Evolutionary conservation across 2,888 invertebrate species (phyloP).

Genomic region (Mythimna ferrago): DNA sequence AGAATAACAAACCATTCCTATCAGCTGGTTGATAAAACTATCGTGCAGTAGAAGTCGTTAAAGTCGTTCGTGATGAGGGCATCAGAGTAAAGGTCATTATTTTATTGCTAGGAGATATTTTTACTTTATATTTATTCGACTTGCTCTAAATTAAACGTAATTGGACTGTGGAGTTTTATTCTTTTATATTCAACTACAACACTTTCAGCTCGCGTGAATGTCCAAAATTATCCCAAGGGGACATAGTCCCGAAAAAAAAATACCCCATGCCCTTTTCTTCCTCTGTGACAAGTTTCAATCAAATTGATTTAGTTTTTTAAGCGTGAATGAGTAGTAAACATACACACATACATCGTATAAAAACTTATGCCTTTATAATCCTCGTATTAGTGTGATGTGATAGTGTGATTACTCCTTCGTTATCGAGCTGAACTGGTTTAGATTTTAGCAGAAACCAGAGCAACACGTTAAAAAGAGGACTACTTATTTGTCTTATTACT

Average conservation of each 20-base stretch:
- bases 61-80: conserved; percentile 2
- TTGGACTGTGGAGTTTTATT: conserved; percentile 21
- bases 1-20: conserved; percentile 40
- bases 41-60: conserved; percentile 27
- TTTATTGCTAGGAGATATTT: conserved; percentile 33
- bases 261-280: too few relatives aligned
- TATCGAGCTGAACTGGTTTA: conserved; percentile 31
- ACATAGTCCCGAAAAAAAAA: too few relatives aligned
- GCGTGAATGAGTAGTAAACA: too few relatives aligned
- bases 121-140: conserved; percentile 5
- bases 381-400: too few relatives aligned
- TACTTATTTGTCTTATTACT: conserved; percentile 2
- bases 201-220: too few relatives aligned
- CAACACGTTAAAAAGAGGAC: conserved; percentile 30
- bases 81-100: conserved; percentile 35
- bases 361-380: too few relatives aligned
- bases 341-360: too few relatives aligned
- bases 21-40: conserved; percentile 22
- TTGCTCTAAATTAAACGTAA: conserved; percentile 39
- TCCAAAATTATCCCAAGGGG: too few relatives aligned
- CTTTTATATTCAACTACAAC: not conserved
- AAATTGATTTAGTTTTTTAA: too few relatives aligned
- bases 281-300: too few relatives aligned
- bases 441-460: conserved; percentile 22
- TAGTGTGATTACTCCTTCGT: conserved; percentile 16